Base-by-base conservation (phyloP, 1,140 invertebrate species). In the Lerema accius region DNA sequence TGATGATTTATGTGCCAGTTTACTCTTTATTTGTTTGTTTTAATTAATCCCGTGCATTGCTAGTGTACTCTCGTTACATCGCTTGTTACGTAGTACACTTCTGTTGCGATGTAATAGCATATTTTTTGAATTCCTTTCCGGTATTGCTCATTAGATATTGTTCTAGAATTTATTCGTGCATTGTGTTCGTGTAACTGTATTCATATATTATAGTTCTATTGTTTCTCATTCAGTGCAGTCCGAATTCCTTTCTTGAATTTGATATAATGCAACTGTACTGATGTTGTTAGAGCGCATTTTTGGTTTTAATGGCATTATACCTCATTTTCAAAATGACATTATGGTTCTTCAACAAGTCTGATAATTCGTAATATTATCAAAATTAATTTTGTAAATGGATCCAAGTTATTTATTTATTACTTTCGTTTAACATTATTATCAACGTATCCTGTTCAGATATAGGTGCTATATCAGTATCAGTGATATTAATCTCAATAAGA, bases 11-110 rank as follows among this genome's bases (percentile, higher is more conserved):
- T 10, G 26, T 16, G 23, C 10, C 35, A 37, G 16, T 37, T 23
- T 14, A 10, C 50, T 55, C 50, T 55, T 23, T 55, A 55, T 55
- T 55, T 55, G 50, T 55, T 55, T 55, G 37, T 55, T 55, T 53
- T 17, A 4, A 42, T 16, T 53, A 53, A 53, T 53, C 49, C 39
- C 35, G 35, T 11, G n/a, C 4, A 23, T 26, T 26, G 50, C 19
- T 17, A 53, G 35, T 40, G 40, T 53, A 40, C 50, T 35, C 50
- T 53, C 39, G 50, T 42, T 53, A 26, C 50, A 7, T 53, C 19
- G 35, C 40, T 53, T 13, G 35, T 53, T 53, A 53, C 37, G 50
- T 42, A 11, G 37, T 42, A n/a, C n/a, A n/a, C n/a, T 13, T 2
- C 19, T 23, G 19, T 5, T 23, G 50, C 40, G 50, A 39, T 53